Conservation (phyloP, 1,140 invertebrate species). For the Marisa cornuarietis region DNA sequence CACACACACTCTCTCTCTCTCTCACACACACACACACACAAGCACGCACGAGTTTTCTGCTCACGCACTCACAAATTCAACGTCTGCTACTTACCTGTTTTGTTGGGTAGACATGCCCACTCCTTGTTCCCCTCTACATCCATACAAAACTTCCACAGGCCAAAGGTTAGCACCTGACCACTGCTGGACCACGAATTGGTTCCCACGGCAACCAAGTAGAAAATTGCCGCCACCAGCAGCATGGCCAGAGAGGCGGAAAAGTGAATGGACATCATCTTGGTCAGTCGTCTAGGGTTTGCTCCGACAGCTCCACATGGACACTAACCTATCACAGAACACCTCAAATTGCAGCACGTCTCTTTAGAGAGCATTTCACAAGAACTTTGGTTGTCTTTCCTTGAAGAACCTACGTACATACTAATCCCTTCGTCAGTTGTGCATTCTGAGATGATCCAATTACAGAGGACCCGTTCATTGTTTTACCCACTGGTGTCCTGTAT, state of each 20-base stretch:
- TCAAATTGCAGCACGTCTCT: no score
- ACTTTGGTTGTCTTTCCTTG: no score
- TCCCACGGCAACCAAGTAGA: conserved; percentile 28
- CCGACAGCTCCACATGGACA: no score
- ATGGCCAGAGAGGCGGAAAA: conserved; percentile 28
- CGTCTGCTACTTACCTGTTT: conserved; percentile 21
- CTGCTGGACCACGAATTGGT: conserved; percentile 28
- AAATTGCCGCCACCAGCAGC: conserved; percentile 23
- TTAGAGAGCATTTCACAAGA: no score
- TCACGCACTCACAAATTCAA: neutral
- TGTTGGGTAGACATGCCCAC: conserved; percentile 30
- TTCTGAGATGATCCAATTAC: no score
- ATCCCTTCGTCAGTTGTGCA: no score
- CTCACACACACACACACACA: conserved; percentile 3
- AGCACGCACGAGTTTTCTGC: neutral
- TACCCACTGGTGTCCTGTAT: no score
- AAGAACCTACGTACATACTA: no score
- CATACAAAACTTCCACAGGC: conserved; percentile 32
- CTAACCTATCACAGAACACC: no score
- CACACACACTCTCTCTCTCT: neutral
- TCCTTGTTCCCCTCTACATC: conserved; percentile 14
- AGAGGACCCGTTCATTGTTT: no score
- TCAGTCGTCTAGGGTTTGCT: no score
- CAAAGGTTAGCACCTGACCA: conserved; percentile 26
- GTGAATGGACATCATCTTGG: conserved; percentile 27